Conservation (phyloP, 2,888 invertebrate species). For the Noctua comes region DNA sequence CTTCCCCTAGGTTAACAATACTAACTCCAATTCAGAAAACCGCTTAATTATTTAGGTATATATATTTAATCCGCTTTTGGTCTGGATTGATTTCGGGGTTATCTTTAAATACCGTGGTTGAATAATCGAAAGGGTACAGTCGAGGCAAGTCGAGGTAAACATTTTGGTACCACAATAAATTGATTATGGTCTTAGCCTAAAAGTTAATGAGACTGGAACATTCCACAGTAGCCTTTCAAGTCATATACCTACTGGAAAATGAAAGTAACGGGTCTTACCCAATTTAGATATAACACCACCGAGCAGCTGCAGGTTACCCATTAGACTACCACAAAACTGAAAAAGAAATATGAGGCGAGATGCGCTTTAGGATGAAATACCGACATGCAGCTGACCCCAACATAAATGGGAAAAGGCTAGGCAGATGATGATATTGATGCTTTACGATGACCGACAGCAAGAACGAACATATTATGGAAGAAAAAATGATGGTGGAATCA, state of each 20-base stretch:
- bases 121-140: neutral
- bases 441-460: neutral
- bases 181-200: neutral
- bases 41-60: conserved; percentile 39
- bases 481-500: no score
- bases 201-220: neutral
- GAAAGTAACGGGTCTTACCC: neutral
- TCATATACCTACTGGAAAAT: neutral
- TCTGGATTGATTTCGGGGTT: conserved; percentile 24
- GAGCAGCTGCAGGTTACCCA: neutral
- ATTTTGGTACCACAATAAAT: neutral
- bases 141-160: neutral
- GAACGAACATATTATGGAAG: neutral
- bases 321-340: neutral
- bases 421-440: neutral
- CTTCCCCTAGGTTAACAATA: conserved; percentile 46
- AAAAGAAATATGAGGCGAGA: neutral
- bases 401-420: neutral
- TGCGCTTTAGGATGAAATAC: neutral
- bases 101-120: neutral
- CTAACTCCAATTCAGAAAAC: conserved; percentile 42
- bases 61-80: conserved; percentile 9
- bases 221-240: neutral
- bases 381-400: neutral
- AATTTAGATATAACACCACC: neutral